Evolutionary conservation across 2,888 invertebrate species (phyloP).

Genomic region (Cristatella mucedo): DNA sequence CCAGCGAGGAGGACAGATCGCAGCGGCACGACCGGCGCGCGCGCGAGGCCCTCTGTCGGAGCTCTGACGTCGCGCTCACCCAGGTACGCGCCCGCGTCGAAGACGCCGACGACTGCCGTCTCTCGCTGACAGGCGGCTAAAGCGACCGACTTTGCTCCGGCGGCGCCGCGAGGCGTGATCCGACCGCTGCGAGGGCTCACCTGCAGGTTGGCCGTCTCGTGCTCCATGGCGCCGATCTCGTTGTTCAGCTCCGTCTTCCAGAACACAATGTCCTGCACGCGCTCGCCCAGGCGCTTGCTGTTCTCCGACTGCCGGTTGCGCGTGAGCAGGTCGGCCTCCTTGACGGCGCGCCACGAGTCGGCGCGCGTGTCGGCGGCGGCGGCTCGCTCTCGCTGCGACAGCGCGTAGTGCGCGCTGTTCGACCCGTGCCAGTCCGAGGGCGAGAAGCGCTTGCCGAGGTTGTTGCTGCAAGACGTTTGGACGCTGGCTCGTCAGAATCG

Average conservation of each 20-base stretch:
- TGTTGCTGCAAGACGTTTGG: conserved; percentile 22
- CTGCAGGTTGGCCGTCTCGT: conserved; percentile 66
- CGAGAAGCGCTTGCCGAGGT: conserved; percentile 64
- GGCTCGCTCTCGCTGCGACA: conserved; percentile 68
- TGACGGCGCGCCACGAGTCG: conserved; percentile 36
- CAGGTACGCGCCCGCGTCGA: too few relatives aligned
- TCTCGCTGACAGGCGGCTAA: too few relatives aligned
- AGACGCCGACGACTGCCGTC: too few relatives aligned
- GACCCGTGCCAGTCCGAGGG: conserved; percentile 78
- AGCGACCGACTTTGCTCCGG: too few relatives aligned
- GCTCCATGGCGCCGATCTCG: conserved; percentile 63
- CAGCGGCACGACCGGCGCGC: too few relatives aligned
- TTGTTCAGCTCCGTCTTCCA: conserved; percentile 71
- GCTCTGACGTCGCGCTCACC: too few relatives aligned
- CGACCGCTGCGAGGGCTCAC: too few relatives aligned
- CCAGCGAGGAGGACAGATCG: too few relatives aligned
- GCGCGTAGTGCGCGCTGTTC: conserved; percentile 57
- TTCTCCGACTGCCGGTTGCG: conserved; percentile 51
- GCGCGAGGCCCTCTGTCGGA: too few relatives aligned
- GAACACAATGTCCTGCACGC: conserved; percentile 74
- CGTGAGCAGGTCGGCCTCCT: conserved; percentile 39
- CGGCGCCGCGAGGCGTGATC: too few relatives aligned
- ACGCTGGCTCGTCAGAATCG: too few relatives aligned
- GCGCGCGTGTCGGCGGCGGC: conserved; percentile 37
- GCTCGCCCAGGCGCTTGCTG: conserved; percentile 68